Evolutionary conservation across 2,113 vertebrate species (phyloP).

Genomic region (Butastur rufipennis): DNA sequence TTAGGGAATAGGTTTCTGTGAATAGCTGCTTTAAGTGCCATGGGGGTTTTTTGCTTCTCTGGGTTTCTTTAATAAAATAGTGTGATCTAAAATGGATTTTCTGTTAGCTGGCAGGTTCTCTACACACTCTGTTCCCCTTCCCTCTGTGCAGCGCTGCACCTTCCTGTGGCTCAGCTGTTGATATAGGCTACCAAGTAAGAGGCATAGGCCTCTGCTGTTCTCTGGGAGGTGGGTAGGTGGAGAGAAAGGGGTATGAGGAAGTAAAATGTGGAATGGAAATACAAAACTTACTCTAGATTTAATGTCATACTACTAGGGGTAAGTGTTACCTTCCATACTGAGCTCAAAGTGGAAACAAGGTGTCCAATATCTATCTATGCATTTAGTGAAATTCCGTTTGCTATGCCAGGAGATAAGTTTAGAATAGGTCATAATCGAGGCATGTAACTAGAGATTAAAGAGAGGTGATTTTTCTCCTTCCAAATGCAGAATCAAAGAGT

Average conservation of each 20-base stretch:
- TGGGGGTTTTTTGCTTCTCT: neutral
- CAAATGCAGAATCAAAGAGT: neutral
- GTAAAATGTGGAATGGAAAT: conserved; percentile 61
- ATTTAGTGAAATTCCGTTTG: conserved; percentile 61
- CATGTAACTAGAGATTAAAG: conserved; percentile 56
- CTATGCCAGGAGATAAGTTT: conserved; percentile 69
- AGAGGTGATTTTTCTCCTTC: conserved; percentile 52
- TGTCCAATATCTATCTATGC: conserved; percentile 71
- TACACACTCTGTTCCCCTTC: neutral
- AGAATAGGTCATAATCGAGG: conserved; percentile 61
- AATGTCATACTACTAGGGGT: conserved; percentile 37
- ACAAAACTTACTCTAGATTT: conserved; percentile 65
- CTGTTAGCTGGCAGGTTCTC: neutral
- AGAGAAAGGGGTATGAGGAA: conserved; percentile 31
- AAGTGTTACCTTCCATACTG: conserved; percentile 60
- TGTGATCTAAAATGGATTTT: neutral
- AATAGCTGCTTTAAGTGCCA: neutral
- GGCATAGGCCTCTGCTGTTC: conserved; percentile 30
- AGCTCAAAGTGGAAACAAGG: conserved; percentile 70
- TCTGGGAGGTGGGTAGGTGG: conserved; percentile 5
- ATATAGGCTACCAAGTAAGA: neutral
- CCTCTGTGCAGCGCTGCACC: neutral
- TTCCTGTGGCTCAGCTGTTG: conserved; percentile 41
- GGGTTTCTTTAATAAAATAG: neutral
- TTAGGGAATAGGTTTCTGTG: neutral